These are phyloP conservation scores for Bos indicus DNA, from an alignment of 2,113 vertebrate genomes.

Conservation along the genomic window DNA sequence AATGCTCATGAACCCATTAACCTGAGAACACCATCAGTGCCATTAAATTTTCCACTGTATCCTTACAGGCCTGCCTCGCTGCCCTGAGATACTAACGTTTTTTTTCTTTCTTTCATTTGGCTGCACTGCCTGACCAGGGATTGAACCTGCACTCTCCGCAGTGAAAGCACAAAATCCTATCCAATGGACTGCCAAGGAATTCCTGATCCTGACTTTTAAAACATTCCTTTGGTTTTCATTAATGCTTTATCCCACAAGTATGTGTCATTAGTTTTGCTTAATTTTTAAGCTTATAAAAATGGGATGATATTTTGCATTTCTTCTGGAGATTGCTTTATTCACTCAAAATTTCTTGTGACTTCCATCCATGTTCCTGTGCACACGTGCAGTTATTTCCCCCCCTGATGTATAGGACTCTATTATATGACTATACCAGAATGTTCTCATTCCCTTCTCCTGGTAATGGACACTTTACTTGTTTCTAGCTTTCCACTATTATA, in stretches of 20 bases:
- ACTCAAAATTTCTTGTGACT: not conserved
- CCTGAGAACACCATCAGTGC: not conserved
- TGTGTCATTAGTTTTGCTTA: not conserved
- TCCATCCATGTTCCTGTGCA: not conserved
- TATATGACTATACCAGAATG: not conserved
- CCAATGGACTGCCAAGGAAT: not conserved
- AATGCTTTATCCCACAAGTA: not conserved
- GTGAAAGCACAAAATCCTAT: not conserved
- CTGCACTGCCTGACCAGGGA: not conserved
- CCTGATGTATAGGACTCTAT: not conserved
- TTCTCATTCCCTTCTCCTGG: not conserved
- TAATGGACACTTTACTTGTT: not conserved
- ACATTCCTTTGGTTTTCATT: conserved; percentile 7
- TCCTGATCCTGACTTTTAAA: not conserved
- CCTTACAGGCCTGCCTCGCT: not conserved
- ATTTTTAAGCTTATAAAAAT: not conserved
- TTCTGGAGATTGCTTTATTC: not conserved
- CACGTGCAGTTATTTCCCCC: not conserved
- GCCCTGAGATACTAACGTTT: not conserved
- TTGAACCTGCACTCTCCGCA: not conserved
- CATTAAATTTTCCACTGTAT: not conserved
- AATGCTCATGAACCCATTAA: not conserved
- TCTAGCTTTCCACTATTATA: not conserved
- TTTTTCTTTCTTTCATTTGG: not conserved
- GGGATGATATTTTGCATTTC: not conserved